A percentile compares a stretch with the other conserved stretches of the same genome.
Conservation (phyloP, 2,888 invertebrate species). For the Emesis furor region DNA sequence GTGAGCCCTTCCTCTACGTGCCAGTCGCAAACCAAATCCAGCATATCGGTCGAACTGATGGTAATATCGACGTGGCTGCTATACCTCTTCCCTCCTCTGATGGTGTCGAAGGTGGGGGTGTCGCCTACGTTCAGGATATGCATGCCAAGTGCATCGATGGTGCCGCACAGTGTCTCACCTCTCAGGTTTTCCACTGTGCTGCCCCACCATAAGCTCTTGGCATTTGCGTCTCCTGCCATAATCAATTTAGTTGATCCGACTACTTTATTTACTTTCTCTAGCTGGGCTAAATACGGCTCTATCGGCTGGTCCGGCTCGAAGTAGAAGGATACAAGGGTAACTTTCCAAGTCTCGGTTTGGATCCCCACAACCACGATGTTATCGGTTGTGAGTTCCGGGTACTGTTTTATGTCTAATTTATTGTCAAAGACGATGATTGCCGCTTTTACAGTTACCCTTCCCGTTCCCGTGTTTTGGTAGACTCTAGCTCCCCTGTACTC, state of each 20-base stretch:
- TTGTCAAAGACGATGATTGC: background rate
- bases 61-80: no score
- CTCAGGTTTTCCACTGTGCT: no score
- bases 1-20: no score
- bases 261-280: background rate
- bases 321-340: background rate
- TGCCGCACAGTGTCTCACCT: no score
- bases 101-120: no score
- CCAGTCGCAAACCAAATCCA: no score
- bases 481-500: background rate
- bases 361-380: constrained; percentile 16
- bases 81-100: no score
- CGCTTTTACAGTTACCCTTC: background rate
- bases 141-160: no score
- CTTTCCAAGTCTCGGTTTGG: background rate
- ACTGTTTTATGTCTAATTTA: background rate
- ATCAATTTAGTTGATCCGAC: background rate
- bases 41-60: no score
- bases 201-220: background rate
- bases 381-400: background rate
- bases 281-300: background rate
- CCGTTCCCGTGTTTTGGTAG: background rate
- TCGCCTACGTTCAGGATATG: no score
- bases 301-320: background rate
- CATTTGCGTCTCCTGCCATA: background rate